phyloP scores from a whole-genome alignment of 2,888 invertebrate species.

The Callyntrura sp. region DNA sequence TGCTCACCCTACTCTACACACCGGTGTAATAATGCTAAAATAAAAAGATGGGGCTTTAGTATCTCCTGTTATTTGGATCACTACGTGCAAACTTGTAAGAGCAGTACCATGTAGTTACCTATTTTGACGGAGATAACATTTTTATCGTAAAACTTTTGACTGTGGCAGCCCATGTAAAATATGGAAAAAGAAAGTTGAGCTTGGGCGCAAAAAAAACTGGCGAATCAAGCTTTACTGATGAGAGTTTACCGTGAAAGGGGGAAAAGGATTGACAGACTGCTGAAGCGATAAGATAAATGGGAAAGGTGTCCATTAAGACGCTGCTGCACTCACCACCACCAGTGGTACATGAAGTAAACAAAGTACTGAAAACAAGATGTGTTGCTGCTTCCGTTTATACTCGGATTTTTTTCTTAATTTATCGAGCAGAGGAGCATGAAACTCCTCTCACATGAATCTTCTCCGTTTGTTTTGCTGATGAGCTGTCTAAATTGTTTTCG shows the following conservation, averaged over 20 bases:
- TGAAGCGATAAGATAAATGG: conserved; percentile 43
- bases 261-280: conserved; percentile 12
- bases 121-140: background rate
- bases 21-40: too few relatives aligned
- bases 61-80: too few relatives aligned
- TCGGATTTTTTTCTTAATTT: too few relatives aligned
- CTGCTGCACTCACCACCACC: background rate
- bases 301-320: background rate
- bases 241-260: background rate
- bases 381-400: background rate
- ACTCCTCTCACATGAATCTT: too few relatives aligned
- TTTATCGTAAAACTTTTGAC: background rate
- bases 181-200: background rate
- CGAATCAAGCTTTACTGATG: background rate
- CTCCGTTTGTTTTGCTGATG: too few relatives aligned
- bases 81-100: background rate
- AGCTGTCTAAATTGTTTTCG: too few relatives aligned
- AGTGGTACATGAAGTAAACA: background rate
- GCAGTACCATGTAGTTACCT: background rate
- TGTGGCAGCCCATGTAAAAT: background rate
- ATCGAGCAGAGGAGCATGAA: too few relatives aligned
- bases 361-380: too few relatives aligned
- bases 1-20: background rate
- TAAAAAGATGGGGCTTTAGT: too few relatives aligned
- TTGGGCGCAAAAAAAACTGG: background rate